Conservation (phyloP, 2,797 vertebrate species). For the Cuculus canorus region DNA sequence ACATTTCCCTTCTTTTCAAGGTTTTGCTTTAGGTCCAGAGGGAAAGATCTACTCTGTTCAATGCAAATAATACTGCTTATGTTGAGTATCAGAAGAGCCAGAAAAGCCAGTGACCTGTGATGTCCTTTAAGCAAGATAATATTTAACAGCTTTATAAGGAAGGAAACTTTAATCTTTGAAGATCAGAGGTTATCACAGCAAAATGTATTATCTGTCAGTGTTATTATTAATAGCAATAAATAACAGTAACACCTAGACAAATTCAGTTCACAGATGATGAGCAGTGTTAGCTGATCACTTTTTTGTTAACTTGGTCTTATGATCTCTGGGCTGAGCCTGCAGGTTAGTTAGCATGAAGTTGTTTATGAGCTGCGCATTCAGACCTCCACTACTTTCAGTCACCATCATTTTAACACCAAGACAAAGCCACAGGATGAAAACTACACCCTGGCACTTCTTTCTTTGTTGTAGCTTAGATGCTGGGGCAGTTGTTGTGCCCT, state of each 20-base stretch:
- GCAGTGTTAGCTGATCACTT: neutral
- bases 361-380: neutral
- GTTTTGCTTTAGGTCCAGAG: neutral
- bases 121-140: neutral
- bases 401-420: neutral
- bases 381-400: neutral
- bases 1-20: neutral
- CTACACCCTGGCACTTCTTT: neutral
- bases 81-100: neutral
- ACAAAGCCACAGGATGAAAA: neutral
- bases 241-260: neutral
- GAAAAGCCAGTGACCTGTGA: neutral
- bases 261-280: neutral
- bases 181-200: neutral
- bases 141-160: neutral
- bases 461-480: neutral
- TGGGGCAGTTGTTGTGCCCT: neutral
- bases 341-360: neutral
- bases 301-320: neutral
- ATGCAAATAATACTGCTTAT: neutral
- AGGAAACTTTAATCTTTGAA: neutral
- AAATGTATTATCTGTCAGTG: neutral
- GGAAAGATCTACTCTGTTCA: neutral
- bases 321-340: neutral
- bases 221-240: neutral